Evolutionary conservation across 2,888 invertebrate species (phyloP).

Genomic region (Ellobium chinense): DNA sequence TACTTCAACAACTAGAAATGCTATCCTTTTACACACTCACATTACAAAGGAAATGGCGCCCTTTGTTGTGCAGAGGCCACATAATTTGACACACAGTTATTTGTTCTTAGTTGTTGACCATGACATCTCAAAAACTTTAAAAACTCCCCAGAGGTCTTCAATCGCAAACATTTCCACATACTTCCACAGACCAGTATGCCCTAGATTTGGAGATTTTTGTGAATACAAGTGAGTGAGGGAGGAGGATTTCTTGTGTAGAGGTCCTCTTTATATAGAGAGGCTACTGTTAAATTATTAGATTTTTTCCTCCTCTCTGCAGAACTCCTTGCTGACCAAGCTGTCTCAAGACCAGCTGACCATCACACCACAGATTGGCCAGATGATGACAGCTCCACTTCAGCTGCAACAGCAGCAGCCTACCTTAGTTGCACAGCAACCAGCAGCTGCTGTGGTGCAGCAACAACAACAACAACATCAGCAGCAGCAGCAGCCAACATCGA

Average conservation of each 20-base stretch:
- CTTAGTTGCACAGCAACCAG: conserved; percentile 21
- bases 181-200: no score
- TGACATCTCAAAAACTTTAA: no score
- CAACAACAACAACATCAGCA: conserved; percentile 51
- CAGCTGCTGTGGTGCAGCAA: conserved; percentile 31
- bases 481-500: conserved; percentile 48
- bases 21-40: no score
- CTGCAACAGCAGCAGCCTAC: conserved; percentile 29
- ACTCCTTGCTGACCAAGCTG: conserved; percentile 39
- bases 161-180: no score
- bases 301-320: conserved; percentile 17
- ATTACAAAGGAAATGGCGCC: no score
- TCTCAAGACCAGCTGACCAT: conserved; percentile 42
- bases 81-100: no score
- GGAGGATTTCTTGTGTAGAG: background rate
- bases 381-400: conserved; percentile 43
- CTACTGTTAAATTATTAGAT: no score
- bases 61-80: no score
- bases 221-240: background rate
- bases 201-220: background rate
- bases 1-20: no score
- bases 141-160: no score
- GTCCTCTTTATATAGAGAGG: background rate
- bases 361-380: conserved; percentile 39
- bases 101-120: no score